Conservation (phyloP, 1,140 invertebrate species). For the Drosophila seguyi region DNA sequence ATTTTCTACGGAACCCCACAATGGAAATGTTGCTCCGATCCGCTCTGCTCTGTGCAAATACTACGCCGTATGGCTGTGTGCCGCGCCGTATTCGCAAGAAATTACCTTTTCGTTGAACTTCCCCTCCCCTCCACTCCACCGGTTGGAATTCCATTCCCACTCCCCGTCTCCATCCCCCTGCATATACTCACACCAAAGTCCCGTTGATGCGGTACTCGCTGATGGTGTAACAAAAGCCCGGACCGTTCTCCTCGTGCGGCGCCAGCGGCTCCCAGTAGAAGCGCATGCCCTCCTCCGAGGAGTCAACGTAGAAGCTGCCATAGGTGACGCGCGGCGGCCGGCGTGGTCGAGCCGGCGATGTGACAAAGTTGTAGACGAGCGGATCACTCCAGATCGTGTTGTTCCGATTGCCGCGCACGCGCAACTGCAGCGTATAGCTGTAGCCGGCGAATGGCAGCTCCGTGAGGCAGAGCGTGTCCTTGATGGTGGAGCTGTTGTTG, state of each 20-base stretch:
- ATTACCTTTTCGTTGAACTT: conserved; percentile 22
- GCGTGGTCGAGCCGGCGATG: conserved; percentile 47
- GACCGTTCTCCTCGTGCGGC: conserved; percentile 61
- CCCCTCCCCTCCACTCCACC: background rate
- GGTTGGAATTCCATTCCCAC: background rate
- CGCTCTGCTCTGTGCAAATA: conserved; percentile 37
- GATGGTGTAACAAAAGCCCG: conserved; percentile 59
- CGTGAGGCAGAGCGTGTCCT: conserved; percentile 62
- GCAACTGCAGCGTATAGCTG: conserved; percentile 57
- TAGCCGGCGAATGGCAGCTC: conserved; percentile 67
- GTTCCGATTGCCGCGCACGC: conserved; percentile 66
- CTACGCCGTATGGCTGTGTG: conserved; percentile 28
- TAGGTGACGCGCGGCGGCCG: conserved; percentile 66
- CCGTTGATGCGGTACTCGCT: conserved; percentile 63
- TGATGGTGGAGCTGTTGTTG: conserved; percentile 48
- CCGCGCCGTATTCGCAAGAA: conserved; percentile 36
- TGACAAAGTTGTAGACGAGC: conserved; percentile 50
- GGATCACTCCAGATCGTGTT: conserved; percentile 66
- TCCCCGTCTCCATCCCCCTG: background rate
- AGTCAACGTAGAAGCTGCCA: conserved; percentile 72
- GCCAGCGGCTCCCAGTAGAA: conserved; percentile 71
- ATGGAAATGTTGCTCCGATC: conserved; percentile 2
- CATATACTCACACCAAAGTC: conserved; percentile 48
- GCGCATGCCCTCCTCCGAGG: conserved; percentile 50
- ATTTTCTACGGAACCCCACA: conserved; percentile 67